These are phyloP conservation scores for Perizoma affinitatum DNA, from an alignment of 2,888 invertebrate species.

Conservation along the genomic window DNA sequence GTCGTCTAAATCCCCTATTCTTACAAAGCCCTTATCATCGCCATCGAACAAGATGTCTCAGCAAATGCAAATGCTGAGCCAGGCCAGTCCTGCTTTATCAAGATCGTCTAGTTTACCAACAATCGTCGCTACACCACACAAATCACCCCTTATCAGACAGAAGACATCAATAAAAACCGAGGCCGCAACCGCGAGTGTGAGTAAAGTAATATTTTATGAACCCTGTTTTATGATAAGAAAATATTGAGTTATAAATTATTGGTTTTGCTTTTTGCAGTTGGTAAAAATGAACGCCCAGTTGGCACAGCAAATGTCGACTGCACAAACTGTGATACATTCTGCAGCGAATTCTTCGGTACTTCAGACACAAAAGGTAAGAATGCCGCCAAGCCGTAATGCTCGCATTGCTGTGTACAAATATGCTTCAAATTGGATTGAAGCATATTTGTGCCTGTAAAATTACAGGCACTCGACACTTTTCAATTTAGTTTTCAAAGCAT, in stretches of 20 bases:
- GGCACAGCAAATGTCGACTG: slow-evolving; percentile 42
- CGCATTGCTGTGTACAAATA: too few relatives aligned
- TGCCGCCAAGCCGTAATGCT: too few relatives aligned
- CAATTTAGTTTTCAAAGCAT: too few relatives aligned
- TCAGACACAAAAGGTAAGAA: slow-evolving; percentile 55
- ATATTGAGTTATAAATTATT: background rate
- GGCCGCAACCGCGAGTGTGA: slow-evolving; percentile 51
- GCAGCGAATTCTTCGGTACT: slow-evolving; percentile 42
- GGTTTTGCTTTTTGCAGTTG: slow-evolving; percentile 35
- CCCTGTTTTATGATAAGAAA: slow-evolving; percentile 1
- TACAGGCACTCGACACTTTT: too few relatives aligned
- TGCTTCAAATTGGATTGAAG: too few relatives aligned
- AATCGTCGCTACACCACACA: slow-evolving; percentile 58
- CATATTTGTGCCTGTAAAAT: too few relatives aligned
- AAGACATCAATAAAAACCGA: slow-evolving; percentile 65
- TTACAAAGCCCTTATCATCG: slow-evolving; percentile 24
- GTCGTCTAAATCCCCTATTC: slow-evolving; percentile 24
- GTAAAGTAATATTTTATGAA: slow-evolving; percentile 26
- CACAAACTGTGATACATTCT: slow-evolving; percentile 49
- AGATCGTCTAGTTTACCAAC: slow-evolving; percentile 54
- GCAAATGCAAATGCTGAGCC: slow-evolving; percentile 35
- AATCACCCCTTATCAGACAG: slow-evolving; percentile 68
- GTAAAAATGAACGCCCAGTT: slow-evolving; percentile 41
- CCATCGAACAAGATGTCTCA: slow-evolving; percentile 33
- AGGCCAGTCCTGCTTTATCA: slow-evolving; percentile 42